Percentiles rank a stretch among this genome's conserved stretches.
Evolutionary conservation across 2,797 vertebrate genomes (phyloP).

Genomic region (Amazona ochrocephala): DNA sequence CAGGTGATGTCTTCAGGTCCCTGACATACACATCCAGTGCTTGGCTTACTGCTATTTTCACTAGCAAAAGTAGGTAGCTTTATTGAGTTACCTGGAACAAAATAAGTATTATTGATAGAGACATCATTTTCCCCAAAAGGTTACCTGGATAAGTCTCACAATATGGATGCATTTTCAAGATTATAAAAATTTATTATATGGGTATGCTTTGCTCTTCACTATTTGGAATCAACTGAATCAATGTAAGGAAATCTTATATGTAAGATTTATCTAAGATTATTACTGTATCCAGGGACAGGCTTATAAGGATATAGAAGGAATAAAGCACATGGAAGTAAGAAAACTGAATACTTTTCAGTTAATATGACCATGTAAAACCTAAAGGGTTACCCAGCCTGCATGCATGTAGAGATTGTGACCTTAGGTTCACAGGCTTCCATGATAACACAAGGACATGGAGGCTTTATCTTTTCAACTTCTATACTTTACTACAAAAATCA

Average conservation of each 20-base stretch:
- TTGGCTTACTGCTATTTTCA: background rate
- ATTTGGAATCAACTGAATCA: background rate
- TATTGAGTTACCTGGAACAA: background rate
- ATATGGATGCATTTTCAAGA: background rate
- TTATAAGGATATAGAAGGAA: background rate
- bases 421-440: background rate
- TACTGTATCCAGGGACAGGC: background rate
- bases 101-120: background rate
- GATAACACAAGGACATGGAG: background rate
- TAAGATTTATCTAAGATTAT: background rate
- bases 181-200: background rate
- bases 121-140: background rate
- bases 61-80: background rate
- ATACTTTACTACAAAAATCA: background rate
- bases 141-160: background rate
- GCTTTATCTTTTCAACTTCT: background rate
- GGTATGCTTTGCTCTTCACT: background rate
- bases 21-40: background rate
- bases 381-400: background rate
- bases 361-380: background rate
- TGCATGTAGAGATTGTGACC: background rate
- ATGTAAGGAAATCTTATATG: background rate
- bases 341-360: background rate
- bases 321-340: background rate
- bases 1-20: background rate